A percentile compares a stretch with the other conserved stretches of the same genome.
These are phyloP conservation scores for Tubulanus polymorphus DNA, from an alignment of 2,888 invertebrate genomes.

Conservation along the genomic window DNA sequence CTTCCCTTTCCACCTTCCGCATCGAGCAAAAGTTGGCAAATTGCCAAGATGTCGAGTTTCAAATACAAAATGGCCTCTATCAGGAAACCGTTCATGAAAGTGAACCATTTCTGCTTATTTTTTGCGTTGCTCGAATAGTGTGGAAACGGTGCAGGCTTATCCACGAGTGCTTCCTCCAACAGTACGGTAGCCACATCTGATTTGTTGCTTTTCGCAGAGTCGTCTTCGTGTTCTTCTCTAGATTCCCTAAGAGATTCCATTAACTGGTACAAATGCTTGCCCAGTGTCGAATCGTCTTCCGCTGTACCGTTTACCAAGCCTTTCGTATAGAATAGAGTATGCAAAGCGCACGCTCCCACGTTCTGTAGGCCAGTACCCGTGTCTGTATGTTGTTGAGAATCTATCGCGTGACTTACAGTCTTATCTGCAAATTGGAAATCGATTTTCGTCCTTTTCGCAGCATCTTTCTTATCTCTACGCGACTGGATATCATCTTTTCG, in stretches of 20 bases:
- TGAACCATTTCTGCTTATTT: not conserved
- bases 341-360: not conserved
- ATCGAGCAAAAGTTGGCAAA: not conserved
- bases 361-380: not conserved
- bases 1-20: not conserved
- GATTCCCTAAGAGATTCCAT: not conserved
- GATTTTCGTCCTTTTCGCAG: not conserved
- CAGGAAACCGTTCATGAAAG: not conserved
- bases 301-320: not conserved
- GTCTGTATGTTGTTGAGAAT: not conserved
- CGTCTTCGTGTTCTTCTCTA: not conserved
- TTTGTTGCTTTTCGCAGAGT: conserved; percentile 2
- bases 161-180: not conserved
- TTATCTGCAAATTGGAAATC: not conserved
- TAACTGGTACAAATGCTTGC: not conserved
- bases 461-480: not conserved
- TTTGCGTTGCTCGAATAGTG: conserved; percentile 1
- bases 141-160: not conserved
- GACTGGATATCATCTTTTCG: not conserved
- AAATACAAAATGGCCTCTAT: not conserved
- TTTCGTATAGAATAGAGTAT: not conserved
- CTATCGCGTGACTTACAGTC: not conserved
- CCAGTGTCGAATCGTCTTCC: not conserved
- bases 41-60: not conserved
- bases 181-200: not conserved